Conservation (phyloP, 2,888 invertebrate species). For the Abrostola triplasia region DNA sequence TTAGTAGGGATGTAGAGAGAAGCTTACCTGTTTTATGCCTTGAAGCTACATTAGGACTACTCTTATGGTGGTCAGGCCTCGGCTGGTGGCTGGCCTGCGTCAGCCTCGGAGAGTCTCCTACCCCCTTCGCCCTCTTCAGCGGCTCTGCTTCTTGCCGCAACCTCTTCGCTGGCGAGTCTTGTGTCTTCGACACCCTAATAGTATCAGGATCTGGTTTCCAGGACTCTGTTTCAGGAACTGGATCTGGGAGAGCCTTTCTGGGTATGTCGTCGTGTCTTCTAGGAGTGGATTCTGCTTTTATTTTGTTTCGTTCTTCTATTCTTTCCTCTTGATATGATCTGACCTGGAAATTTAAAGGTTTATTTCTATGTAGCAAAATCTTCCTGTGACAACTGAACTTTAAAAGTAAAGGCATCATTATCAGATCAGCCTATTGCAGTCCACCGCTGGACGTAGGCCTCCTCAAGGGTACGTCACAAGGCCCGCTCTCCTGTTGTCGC, state of each 20-base stretch:
- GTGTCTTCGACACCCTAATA: slow-evolving; percentile 76
- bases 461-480: too few relatives aligned
- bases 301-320: slow-evolving; percentile 54
- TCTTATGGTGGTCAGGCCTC: slow-evolving; percentile 88
- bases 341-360: slow-evolving; percentile 61
- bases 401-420: too few relatives aligned
- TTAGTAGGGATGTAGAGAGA: too few relatives aligned
- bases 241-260: slow-evolving; percentile 64
- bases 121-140: slow-evolving; percentile 80
- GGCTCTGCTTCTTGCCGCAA: slow-evolving; percentile 84
- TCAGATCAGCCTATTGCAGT: too few relatives aligned
- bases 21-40: slow-evolving; percentile 78
- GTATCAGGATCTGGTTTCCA: slow-evolving; percentile 84
- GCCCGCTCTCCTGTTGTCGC: too few relatives aligned
- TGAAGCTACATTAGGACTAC: slow-evolving; percentile 89
- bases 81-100: slow-evolving; percentile 74
- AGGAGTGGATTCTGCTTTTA: slow-evolving; percentile 64
- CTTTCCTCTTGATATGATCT: slow-evolving; percentile 78
- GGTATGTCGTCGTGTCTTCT: slow-evolving; percentile 73
- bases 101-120: slow-evolving; percentile 78
- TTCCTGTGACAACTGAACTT: too few relatives aligned
- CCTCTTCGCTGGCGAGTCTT: slow-evolving; percentile 83
- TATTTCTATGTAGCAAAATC: neutral
- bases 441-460: too few relatives aligned
- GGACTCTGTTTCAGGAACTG: slow-evolving; percentile 62